Evolutionary conservation across 2,797 vertebrate species (phyloP).

Genomic region (Spheniscus humboldti): DNA sequence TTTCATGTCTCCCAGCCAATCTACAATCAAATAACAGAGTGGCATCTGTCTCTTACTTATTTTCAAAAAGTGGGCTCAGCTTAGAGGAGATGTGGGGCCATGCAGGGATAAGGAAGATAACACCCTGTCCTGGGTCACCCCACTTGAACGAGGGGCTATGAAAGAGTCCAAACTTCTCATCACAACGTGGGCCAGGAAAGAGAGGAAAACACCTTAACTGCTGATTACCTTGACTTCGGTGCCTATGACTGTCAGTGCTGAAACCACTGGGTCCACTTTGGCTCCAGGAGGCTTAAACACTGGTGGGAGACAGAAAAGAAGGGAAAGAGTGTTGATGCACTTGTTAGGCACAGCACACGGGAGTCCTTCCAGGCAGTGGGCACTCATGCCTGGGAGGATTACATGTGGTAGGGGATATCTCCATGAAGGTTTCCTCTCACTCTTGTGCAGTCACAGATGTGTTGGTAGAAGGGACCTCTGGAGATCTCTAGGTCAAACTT

Average conservation of each 20-base stretch:
- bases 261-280: not conserved
- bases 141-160: not conserved
- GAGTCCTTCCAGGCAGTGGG: not conserved
- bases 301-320: not conserved
- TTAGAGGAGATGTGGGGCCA: not conserved
- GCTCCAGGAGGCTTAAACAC: not conserved
- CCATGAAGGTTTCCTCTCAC: not conserved
- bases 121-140: not conserved
- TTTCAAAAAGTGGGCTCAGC: not conserved
- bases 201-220: not conserved
- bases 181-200: not conserved
- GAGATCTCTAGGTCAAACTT: not conserved
- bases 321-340: not conserved
- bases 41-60: not conserved
- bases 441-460: not conserved
- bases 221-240: not conserved
- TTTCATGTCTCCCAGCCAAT: not conserved
- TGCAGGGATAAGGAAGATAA: not conserved
- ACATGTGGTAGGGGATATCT: rapidly evolving
- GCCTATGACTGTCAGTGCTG: not conserved
- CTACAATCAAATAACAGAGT: not conserved
- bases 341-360: not conserved
- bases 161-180: not conserved
- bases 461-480: not conserved
- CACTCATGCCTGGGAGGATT: not conserved